Evolutionary conservation across 2,888 invertebrate genomes (phyloP).

Genomic region (Micoletzkya japonica): DNA sequence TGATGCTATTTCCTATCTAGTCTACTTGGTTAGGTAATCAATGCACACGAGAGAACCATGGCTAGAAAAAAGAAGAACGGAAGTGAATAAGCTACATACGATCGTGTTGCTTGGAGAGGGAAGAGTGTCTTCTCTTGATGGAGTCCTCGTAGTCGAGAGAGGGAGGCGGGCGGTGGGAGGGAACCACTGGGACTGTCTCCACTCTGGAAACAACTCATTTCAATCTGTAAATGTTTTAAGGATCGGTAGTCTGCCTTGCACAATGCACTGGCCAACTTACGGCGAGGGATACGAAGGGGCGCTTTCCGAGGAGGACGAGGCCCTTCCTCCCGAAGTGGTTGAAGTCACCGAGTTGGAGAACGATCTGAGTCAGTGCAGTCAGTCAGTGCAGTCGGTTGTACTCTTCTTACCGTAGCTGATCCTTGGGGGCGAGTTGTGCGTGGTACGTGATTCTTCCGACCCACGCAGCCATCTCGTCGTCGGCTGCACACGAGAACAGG

Average conservation of each 20-base stretch:
- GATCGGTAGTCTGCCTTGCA: background rate
- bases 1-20: too few relatives aligned
- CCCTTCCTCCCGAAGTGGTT: background rate
- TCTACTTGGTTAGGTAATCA: too few relatives aligned
- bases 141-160: background rate
- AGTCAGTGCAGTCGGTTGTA: background rate
- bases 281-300: background rate
- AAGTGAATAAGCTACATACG: too few relatives aligned
- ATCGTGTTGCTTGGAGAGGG: too few relatives aligned
- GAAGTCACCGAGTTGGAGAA: conserved; percentile 29
- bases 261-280: background rate
- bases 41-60: too few relatives aligned
- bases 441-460: conserved; percentile 84
- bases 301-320: conserved; percentile 11
- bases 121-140: conserved; percentile 4
- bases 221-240: background rate
- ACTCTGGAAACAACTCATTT: conserved; percentile 3
- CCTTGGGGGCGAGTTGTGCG: conserved; percentile 80
- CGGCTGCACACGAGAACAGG: conserved; percentile 79
- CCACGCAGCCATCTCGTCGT: conserved; percentile 69
- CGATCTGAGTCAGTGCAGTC: background rate
- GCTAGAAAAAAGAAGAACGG: too few relatives aligned
- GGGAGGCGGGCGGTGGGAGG: conserved; percentile 20
- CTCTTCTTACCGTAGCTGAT: conserved; percentile 39
- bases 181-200: background rate